Evolutionary conservation across 2,888 invertebrate genomes (phyloP).

Genomic region (Rhingia campestris): DNA sequence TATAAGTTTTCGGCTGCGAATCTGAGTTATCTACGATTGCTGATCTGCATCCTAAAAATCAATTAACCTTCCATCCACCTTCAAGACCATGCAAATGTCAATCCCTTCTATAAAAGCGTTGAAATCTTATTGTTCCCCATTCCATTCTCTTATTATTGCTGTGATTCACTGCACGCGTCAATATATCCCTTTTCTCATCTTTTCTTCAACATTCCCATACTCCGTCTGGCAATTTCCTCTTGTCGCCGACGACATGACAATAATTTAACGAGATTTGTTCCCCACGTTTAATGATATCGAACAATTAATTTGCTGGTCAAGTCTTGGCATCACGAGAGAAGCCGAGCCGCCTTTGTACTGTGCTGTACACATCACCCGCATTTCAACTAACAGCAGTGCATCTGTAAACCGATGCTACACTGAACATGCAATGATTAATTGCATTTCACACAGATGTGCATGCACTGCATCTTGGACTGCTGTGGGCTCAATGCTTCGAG

Average conservation of each 20-base stretch:
- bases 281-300: slow-evolving; percentile 58
- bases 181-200: not conserved
- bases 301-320: slow-evolving; percentile 67
- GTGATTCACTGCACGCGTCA: slow-evolving; percentile 29
- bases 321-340: slow-evolving; percentile 13
- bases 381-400: slow-evolving; percentile 40
- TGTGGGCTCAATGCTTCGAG: slow-evolving; percentile 20
- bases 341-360: not conserved
- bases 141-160: not conserved
- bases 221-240: slow-evolving; percentile 42
- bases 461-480: slow-evolving; percentile 16
- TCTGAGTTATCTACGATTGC: too few species aligned
- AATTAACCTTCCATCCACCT: too few species aligned
- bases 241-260: slow-evolving; percentile 5
- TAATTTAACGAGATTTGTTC: slow-evolving; percentile 47
- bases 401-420: slow-evolving; percentile 53
- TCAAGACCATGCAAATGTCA: too few species aligned
- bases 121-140: too few species aligned
- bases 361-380: slow-evolving; percentile 52
- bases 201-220: not conserved
- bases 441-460: slow-evolving; percentile 71
- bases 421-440: slow-evolving; percentile 70
- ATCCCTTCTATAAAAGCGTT: too few species aligned
- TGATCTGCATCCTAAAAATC: too few species aligned
- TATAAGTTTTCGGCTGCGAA: too few species aligned